phyloP scores from a whole-genome alignment of 2,797 vertebrate genomes.

The Meda fulgida region DNA sequence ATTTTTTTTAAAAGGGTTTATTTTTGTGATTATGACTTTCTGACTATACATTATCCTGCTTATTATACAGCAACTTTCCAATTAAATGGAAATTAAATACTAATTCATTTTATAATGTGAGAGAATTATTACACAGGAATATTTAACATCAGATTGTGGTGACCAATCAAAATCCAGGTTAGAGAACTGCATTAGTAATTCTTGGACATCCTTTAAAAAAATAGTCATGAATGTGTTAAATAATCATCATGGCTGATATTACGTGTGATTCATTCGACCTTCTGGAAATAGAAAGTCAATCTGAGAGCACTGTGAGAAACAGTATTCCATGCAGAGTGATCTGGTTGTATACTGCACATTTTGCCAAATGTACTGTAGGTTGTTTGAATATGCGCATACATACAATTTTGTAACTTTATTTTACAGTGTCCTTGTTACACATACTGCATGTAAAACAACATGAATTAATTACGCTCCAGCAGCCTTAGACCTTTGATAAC shows the following conservation, averaged over 20 bases:
- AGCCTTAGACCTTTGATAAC: background rate
- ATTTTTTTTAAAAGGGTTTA: background rate
- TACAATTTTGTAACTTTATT: too few species aligned
- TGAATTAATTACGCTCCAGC: conserved; percentile 24
- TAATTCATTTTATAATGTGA: background rate
- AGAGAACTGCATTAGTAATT: background rate
- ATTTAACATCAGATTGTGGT: too few species aligned
- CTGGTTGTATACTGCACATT: background rate
- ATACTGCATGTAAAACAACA: conserved; percentile 12
- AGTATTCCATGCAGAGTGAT: background rate
- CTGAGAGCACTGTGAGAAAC: background rate
- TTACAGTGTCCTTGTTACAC: too few species aligned
- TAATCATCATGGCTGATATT: background rate
- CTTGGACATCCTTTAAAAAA: background rate
- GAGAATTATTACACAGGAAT: too few species aligned
- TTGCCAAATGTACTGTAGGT: background rate
- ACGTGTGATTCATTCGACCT: background rate
- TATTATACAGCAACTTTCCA: background rate
- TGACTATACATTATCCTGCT: background rate
- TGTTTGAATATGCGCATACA: background rate
- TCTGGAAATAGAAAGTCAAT: background rate
- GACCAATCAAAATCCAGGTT: too few species aligned
- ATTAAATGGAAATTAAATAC: background rate
- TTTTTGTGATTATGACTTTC: conserved; percentile 24
- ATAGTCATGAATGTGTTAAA: background rate